Conservation (phyloP, 2,797 vertebrate genomes). For the Hemibagrus guttatus region DNA sequence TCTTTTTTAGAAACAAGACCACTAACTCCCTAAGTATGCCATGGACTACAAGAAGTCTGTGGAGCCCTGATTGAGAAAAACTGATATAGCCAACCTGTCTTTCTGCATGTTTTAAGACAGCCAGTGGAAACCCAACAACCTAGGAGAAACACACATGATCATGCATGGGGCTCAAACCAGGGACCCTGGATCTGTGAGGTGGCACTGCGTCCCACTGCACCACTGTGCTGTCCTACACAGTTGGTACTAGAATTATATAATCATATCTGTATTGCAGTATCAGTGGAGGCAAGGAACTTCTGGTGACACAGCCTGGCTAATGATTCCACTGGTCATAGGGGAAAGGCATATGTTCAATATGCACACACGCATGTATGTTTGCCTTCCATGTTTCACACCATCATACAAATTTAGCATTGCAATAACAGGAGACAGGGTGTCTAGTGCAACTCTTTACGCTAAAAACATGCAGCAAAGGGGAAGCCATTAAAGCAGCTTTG, state of each 20-base stretch:
- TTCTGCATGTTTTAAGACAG: neutral
- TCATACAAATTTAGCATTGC: slow-evolving; percentile 45
- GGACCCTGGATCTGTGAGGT: neutral
- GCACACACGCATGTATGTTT: slow-evolving; percentile 46
- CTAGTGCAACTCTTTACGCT: slow-evolving; percentile 70
- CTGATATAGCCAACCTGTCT: neutral
- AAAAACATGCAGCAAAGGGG: slow-evolving; percentile 63
- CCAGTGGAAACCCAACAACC: too few species aligned
- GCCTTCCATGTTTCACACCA: neutral
- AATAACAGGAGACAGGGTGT: slow-evolving; percentile 70
- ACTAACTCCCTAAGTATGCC: too few species aligned
- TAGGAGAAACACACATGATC: neutral
- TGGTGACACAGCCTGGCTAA: neutral
- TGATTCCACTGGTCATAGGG: neutral
- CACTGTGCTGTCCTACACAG: neutral
- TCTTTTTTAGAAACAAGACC: too few species aligned
- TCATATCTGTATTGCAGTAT: neutral
- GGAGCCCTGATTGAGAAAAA: neutral
- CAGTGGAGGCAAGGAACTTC: neutral
- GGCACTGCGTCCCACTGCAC: neutral
- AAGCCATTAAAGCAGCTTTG: slow-evolving; percentile 70
- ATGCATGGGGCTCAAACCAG: neutral
- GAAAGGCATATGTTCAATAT: slow-evolving; percentile 48
- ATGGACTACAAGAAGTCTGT: neutral
- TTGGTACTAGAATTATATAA: neutral